These are phyloP conservation scores for Eretmocerus hayati DNA, from an alignment of 2,888 invertebrate species.

Conservation along the genomic window DNA sequence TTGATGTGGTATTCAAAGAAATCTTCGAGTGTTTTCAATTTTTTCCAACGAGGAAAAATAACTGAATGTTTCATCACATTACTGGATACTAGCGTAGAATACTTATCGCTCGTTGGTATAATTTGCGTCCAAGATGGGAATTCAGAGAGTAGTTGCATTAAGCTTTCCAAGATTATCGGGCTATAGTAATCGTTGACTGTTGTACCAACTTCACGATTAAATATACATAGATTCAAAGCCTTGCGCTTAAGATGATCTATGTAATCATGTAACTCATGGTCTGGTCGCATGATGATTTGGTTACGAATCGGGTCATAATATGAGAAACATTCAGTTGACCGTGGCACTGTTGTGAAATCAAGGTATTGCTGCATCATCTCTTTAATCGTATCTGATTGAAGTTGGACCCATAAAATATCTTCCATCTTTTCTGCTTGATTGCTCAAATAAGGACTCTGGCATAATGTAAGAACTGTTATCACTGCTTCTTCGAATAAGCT, in stretches of 20 bases:
- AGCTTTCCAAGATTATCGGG: conserved; percentile 14
- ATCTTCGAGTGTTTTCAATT: conserved; percentile 7
- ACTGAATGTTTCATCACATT: conserved; percentile 10
- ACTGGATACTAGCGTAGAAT: conserved; percentile 6
- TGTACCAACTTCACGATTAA: conserved; percentile 9
- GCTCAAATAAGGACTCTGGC: conserved; percentile 16
- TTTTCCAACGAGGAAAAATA: conserved; percentile 1
- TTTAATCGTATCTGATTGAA: conserved; percentile 15
- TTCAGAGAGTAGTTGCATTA: conserved; percentile 13
- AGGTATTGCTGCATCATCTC: conserved; percentile 15
- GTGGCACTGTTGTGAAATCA: conserved; percentile 7
- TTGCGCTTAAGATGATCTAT: conserved; percentile 14
- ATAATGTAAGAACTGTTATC: conserved; percentile 10
- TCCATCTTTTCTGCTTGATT: conserved; percentile 7
- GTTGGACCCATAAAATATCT: conserved; percentile 8
- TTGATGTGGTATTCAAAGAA: conserved; percentile 12
- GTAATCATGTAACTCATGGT: conserved; percentile 10
- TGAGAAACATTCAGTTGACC: conserved; percentile 9
- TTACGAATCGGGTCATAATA: conserved; percentile 9
- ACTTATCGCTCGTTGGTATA: conserved; percentile 6
- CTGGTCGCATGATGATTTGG: not conserved
- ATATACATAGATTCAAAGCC: conserved; percentile 15
- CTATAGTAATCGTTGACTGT: conserved; percentile 16
- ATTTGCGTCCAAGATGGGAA: conserved; percentile 21
- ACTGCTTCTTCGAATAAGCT: conserved; percentile 13